These are phyloP conservation scores for Oenanthe oenanthe DNA, from an alignment of 2,113 vertebrate genomes.

Conservation along the genomic window DNA sequence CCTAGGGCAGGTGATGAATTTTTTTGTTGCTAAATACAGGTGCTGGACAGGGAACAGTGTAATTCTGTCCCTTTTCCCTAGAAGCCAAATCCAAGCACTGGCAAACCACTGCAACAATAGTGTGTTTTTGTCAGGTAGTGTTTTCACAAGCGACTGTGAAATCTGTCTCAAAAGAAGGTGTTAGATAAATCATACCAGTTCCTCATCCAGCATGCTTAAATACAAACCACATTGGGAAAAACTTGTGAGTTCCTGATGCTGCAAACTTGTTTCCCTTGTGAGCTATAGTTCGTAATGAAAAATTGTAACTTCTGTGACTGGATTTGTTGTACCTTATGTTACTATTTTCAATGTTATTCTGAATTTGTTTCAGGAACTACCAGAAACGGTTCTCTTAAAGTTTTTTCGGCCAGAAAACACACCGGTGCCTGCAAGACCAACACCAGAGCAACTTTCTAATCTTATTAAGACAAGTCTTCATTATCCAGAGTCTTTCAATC, in stretches of 20 bases:
- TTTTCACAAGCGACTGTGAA: background rate
- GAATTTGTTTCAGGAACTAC: slow-evolving; percentile 82
- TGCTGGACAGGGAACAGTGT: background rate
- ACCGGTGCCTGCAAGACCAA: slow-evolving; percentile 76
- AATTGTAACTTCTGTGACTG: background rate
- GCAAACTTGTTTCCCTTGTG: background rate
- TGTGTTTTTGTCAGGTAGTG: background rate
- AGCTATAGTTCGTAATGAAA: background rate
- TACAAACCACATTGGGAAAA: background rate
- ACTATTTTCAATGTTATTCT: background rate
- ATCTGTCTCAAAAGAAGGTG: background rate
- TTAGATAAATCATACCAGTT: background rate
- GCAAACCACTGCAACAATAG: background rate
- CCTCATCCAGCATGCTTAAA: background rate
- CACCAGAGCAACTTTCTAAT: slow-evolving; percentile 88
- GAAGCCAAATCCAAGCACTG: background rate
- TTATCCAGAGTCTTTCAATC: slow-evolving; percentile 91
- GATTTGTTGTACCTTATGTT: background rate
- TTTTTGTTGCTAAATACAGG: background rate
- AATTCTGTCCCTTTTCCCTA: background rate
- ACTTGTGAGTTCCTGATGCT: background rate
- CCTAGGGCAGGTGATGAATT: background rate
- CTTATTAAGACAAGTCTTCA: slow-evolving; percentile 93
- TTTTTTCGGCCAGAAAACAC: slow-evolving; percentile 87
- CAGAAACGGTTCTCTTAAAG: slow-evolving; percentile 90